A percentile compares a stretch with the other conserved stretches of the same genome.
Conservation (phyloP, 2,797 vertebrate genomes). For the Sparidentex hasta region DNA sequence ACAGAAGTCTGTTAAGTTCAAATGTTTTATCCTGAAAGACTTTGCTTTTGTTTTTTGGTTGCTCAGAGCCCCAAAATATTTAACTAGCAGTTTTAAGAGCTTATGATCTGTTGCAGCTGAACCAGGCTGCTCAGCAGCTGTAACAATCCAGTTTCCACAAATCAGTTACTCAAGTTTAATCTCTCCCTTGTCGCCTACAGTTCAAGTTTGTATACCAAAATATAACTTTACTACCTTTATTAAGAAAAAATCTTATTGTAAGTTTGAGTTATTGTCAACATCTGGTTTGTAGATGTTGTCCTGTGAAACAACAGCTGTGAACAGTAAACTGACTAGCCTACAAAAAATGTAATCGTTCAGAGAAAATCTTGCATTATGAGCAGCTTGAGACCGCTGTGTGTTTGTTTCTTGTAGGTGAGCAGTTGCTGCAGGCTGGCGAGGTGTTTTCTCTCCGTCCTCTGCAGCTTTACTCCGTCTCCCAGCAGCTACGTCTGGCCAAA, state of each 20-base stretch:
- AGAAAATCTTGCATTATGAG: neutral
- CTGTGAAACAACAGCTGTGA: conserved; percentile 1
- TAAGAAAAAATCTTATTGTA: neutral
- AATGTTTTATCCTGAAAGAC: neutral
- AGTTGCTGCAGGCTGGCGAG: conserved; percentile 92
- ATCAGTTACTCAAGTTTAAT: neutral
- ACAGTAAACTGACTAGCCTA: neutral
- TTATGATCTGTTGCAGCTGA: neutral
- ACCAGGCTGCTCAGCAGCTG: neutral
- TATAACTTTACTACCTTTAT: neutral
- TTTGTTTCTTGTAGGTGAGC: conserved; percentile 87
- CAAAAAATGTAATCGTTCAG: neutral
- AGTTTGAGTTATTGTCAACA: neutral
- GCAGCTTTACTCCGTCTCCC: conserved; percentile 93
- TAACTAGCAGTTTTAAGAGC: neutral
- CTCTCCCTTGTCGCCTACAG: neutral
- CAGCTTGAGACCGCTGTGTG: neutral
- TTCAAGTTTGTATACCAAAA: neutral
- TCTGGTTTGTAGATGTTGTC: conserved; percentile 9
- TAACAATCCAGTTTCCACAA: neutral
- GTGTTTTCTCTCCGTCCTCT: conserved; percentile 93
- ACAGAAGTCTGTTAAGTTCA: neutral
- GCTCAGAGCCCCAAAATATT: neutral
- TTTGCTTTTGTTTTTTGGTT: neutral
- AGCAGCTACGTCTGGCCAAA: conserved; percentile 92